Percentiles rank a stretch among this genome's conserved stretches.
Conservation (phyloP, 1,140 invertebrate species). For the Mizuhopecten yessoensis region DNA sequence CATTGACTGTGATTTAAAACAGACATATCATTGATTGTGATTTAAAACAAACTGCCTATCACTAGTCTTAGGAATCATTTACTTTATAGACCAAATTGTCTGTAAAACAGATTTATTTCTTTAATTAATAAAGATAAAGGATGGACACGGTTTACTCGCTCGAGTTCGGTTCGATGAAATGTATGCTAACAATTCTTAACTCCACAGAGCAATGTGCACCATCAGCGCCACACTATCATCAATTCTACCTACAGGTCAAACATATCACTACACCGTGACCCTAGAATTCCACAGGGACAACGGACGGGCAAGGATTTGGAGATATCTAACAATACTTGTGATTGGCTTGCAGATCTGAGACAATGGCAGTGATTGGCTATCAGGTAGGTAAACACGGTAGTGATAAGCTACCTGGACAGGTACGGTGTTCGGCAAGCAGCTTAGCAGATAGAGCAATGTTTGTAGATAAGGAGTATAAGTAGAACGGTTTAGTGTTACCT, state of each 20-base stretch:
- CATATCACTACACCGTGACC: neutral
- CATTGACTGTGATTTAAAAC: no score
- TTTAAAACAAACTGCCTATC: no score
- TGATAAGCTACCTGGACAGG: conserved; percentile 31
- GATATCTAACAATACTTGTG: neutral
- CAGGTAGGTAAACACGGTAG: neutral
- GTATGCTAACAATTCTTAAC: neutral
- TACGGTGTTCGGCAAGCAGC: conserved; percentile 11
- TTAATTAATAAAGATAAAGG: no score
- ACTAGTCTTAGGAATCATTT: no score
- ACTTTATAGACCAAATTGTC: no score
- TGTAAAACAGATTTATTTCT: no score
- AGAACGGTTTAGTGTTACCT: neutral
- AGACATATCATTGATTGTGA: no score
- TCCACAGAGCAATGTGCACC: neutral
- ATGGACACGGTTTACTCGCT: no score
- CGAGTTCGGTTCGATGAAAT: neutral
- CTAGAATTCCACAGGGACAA: conserved; percentile 23
- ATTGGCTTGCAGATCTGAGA: conserved; percentile 25
- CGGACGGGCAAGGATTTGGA: neutral
- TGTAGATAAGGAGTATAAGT: neutral
- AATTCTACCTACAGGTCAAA: neutral
- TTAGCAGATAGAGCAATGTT: conserved; percentile 10
- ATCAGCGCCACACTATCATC: neutral
- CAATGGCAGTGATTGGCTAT: conserved; percentile 3